These are phyloP conservation scores for Nibea coibor DNA, from an alignment of 2,113 vertebrate genomes.

Conservation along the genomic window DNA sequence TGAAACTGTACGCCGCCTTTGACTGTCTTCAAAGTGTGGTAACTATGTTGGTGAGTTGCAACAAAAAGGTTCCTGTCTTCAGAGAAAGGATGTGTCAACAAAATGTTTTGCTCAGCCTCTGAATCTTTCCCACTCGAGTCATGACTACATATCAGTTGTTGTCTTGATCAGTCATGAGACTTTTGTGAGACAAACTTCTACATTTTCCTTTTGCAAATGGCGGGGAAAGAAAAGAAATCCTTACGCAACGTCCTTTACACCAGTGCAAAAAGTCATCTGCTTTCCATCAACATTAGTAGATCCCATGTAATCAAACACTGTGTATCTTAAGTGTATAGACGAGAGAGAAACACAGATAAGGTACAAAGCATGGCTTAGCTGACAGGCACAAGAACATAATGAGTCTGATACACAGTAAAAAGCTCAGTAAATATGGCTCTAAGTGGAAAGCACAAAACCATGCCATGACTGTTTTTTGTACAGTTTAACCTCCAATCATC, in stretches of 20 bases:
- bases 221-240: background rate
- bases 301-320: background rate
- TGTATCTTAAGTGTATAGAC: background rate
- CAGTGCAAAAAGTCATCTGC: background rate
- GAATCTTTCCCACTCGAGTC: background rate
- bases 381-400: background rate
- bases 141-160: background rate
- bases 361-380: too few relatives aligned
- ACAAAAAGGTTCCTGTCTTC: background rate
- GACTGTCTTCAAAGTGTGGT: background rate
- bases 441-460: background rate
- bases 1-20: background rate
- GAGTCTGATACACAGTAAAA: background rate
- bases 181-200: slow-evolving; percentile 1
- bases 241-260: background rate
- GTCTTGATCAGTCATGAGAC: background rate
- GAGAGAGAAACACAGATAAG: background rate
- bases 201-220: background rate
- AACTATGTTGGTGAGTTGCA: background rate
- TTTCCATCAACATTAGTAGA: background rate
- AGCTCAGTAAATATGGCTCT: background rate
- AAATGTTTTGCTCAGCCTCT: background rate
- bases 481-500: slow-evolving; percentile 12
- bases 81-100: background rate
- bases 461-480: background rate